Evolutionary conservation across 2,113 vertebrate species (phyloP).

Genomic region (Acrocephalus arundinaceus): DNA sequence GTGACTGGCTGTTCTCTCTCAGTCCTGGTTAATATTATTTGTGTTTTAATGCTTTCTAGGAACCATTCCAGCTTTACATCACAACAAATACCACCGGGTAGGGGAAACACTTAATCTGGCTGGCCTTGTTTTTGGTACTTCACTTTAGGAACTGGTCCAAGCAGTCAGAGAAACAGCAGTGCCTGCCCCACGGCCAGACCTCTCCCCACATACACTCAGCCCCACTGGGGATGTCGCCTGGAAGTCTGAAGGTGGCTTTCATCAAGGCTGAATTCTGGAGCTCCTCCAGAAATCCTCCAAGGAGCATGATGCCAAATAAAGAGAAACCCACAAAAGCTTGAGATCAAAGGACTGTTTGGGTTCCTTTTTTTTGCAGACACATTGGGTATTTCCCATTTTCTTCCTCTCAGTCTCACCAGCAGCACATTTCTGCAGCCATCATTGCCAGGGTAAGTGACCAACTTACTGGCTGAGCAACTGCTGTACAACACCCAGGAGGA

Average conservation of each 20-base stretch:
- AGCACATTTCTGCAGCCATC: background rate
- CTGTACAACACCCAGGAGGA: background rate
- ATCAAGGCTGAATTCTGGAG: background rate
- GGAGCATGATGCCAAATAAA: background rate
- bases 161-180: background rate
- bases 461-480: background rate
- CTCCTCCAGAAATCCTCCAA: slow-evolving; percentile 23
- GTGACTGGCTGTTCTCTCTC: slow-evolving; percentile 1
- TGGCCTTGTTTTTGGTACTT: background rate
- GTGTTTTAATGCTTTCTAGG: slow-evolving; percentile 67
- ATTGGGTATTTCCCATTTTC: background rate
- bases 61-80: slow-evolving; percentile 59
- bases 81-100: slow-evolving; percentile 41
- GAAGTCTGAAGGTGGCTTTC: background rate
- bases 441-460: background rate
- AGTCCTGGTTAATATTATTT: slow-evolving; percentile 63
- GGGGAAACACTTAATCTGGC: slow-evolving; percentile 43
- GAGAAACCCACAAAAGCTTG: slow-evolving; percentile 16
- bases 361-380: background rate
- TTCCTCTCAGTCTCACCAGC: background rate
- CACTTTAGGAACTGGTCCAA: slow-evolving; percentile 25
- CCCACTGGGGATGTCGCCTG: background rate
- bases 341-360: slow-evolving; percentile 14
- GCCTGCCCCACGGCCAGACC: background rate
- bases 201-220: background rate